Percentiles rank a stretch among this genome's conserved stretches.
These are phyloP conservation scores for Ferdinandea cuprea DNA, from an alignment of 2,888 invertebrate genomes.

Conservation along the genomic window DNA sequence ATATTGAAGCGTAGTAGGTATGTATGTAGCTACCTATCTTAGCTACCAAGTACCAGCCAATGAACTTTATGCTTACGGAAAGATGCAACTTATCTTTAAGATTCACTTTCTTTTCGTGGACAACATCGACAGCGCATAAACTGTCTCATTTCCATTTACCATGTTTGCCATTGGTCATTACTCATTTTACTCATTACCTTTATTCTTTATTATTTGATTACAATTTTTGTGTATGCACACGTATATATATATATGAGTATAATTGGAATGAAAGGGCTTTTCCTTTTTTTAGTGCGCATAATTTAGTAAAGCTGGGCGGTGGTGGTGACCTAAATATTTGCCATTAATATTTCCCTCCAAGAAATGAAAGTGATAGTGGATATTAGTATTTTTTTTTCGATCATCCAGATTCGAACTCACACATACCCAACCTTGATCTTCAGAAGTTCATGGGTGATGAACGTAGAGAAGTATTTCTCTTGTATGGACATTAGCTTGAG, in stretches of 20 bases:
- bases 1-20: slow-evolving; percentile 55
- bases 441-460: slow-evolving; percentile 68
- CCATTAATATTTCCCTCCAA: slow-evolving; percentile 11
- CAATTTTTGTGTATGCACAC: background rate
- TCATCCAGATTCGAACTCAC: slow-evolving; percentile 45
- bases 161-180: slow-evolving; percentile 46
- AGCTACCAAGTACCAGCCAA: slow-evolving; percentile 34
- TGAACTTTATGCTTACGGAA: slow-evolving; percentile 58
- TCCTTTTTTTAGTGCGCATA: too few relatives aligned
- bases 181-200: too few relatives aligned
- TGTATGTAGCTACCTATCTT: too few relatives aligned
- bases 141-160: slow-evolving; percentile 11
- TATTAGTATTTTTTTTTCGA: slow-evolving; percentile 35
- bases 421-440: slow-evolving; percentile 71
- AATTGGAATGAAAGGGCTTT: slow-evolving; percentile 40
- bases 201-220: slow-evolving; percentile 18
- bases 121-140: slow-evolving; percentile 11
- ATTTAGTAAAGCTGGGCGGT: slow-evolving; percentile 10
- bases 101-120: slow-evolving; percentile 66
- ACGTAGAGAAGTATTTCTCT: slow-evolving; percentile 37
- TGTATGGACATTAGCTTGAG: slow-evolving; percentile 47
- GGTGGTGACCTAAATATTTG: slow-evolving; percentile 36
- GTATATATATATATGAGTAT: background rate
- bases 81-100: slow-evolving; percentile 35
- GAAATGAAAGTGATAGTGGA: slow-evolving; percentile 65